A percentile compares a stretch with the other conserved stretches of the same genome.
phyloP scores from a whole-genome alignment of 2,888 invertebrate species.

The Dryadula phaetusa region DNA sequence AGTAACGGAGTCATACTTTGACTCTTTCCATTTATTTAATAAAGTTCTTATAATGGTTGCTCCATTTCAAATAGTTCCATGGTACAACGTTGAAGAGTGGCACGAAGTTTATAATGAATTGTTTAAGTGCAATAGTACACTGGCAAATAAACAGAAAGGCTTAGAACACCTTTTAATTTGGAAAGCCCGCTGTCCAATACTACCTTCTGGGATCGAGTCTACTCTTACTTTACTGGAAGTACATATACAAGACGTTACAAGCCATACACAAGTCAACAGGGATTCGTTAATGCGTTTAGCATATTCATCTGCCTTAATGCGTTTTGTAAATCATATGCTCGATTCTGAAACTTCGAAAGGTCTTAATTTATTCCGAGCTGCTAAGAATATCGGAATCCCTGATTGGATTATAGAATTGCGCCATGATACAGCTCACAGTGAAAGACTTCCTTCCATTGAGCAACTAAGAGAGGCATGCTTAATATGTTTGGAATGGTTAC shows the following conservation, averaged over 20 bases:
- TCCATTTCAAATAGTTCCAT: conserved; percentile 70
- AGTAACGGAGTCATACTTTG: too few relatives aligned
- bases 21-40: not conserved
- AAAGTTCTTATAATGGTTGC: conserved; percentile 56
- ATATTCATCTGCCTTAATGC: conserved; percentile 86
- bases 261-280: conserved; percentile 53
- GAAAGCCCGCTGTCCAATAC: conserved; percentile 82
- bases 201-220: conserved; percentile 86
- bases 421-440: conserved; percentile 90
- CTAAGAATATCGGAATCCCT: conserved; percentile 87
- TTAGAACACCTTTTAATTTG: conserved; percentile 80
- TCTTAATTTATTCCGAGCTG: conserved; percentile 83
- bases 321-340: conserved; percentile 87
- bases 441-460: conserved; percentile 86
- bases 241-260: conserved; percentile 64
- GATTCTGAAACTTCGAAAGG: conserved; percentile 81
- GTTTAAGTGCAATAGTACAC: conserved; percentile 60
- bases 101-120: conserved; percentile 74
- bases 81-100: conserved; percentile 82
- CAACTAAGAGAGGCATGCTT: conserved; percentile 86
- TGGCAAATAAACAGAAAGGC: conserved; percentile 65
- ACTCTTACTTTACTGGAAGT: conserved; percentile 84
- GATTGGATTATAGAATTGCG: conserved; percentile 91
- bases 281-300: conserved; percentile 82
- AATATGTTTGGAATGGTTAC: conserved; percentile 88